Base-by-base conservation (phyloP, 1,140 invertebrate genomes). In the Drosophila nebulosa region DNA sequence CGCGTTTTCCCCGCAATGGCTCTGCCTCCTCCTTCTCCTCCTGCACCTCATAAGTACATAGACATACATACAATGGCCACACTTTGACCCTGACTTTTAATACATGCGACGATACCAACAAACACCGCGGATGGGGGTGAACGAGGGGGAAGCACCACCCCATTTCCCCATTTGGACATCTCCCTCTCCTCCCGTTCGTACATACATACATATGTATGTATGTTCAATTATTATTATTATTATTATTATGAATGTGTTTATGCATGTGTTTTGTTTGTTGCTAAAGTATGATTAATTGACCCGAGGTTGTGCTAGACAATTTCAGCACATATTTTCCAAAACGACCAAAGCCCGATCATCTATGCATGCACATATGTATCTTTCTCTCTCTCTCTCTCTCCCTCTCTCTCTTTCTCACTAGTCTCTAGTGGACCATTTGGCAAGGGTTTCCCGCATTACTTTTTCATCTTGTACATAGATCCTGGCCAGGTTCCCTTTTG, bases 71-170 rank as follows among this genome's bases (percentile, higher is more conserved):
- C 79, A 83, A 83, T 84, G 79, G 75, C 71, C 71, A 74, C 79
- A 78, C 67, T 83, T 83, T 84, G 79, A 83, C 79, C 79, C 79
- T 83, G 79, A 83, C 79, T 83, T 83, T 83, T 79, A 79, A 83
- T 79, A 74, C 64, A 60, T 60, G n/a, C n/a, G 14, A 9, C 10
- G 10, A 10, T 42, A 18, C 1, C 16, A 42, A 58, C 60, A 61
- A n/a, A n/a, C n/a, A 30, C 63, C 57, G 62, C 57, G 58, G 27
- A 53, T 68, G 52, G 32, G n/a, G n/a, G n/a, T n/a, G n/a, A n/a
- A n/a, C n/a, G n/a, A n/a, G n/a, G n/a, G n/a, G n/a, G 27, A 9
- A 51, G 51, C 24, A 4, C 16, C 24, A 6, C 16, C 59, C 18
- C 18, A 16, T 9, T 18, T n/a, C 59, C 18, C 18, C 22, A 12